These are phyloP conservation scores for Aradus depressus DNA, from an alignment of 2,888 invertebrate species.

Conservation along the genomic window DNA sequence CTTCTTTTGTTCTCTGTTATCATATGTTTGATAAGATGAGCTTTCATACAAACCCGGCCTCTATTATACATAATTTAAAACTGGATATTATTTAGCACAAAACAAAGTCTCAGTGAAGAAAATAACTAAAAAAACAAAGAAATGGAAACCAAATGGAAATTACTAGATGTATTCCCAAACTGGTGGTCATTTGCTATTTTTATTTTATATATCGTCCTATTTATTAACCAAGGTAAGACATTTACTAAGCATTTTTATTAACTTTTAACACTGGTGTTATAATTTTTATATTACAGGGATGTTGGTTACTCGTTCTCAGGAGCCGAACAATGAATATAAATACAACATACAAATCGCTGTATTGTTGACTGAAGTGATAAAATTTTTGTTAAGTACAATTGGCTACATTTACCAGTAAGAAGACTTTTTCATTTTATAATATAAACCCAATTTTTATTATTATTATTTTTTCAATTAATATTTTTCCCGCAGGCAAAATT, in stretches of 20 bases:
- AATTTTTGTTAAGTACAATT: conserved; percentile 58
- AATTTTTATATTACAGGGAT: conserved; percentile 54
- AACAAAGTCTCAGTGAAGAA: no score
- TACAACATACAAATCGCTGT: conserved; percentile 85
- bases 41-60: no score
- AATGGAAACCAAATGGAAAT: conserved; percentile 3
- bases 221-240: conserved; percentile 77
- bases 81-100: no score
- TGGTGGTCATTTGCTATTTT: conserved; percentile 70
- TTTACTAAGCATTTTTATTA: background rate
- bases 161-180: conserved; percentile 67
- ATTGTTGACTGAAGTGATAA: conserved; percentile 74
- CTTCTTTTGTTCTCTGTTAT: no score
- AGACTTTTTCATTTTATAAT: conserved; percentile 4
- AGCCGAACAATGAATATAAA: conserved; percentile 63
- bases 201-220: conserved; percentile 72
- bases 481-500: conserved; percentile 32
- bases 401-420: conserved; percentile 61
- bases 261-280: conserved; percentile 11
- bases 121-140: no score
- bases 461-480: conserved; percentile 5
- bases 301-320: conserved; percentile 81
- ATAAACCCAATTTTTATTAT: background rate
- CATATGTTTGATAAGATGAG: no score
- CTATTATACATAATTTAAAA: no score